Conservation (phyloP, 1,140 invertebrate species). For the Aphaenogaster floridana region DNA sequence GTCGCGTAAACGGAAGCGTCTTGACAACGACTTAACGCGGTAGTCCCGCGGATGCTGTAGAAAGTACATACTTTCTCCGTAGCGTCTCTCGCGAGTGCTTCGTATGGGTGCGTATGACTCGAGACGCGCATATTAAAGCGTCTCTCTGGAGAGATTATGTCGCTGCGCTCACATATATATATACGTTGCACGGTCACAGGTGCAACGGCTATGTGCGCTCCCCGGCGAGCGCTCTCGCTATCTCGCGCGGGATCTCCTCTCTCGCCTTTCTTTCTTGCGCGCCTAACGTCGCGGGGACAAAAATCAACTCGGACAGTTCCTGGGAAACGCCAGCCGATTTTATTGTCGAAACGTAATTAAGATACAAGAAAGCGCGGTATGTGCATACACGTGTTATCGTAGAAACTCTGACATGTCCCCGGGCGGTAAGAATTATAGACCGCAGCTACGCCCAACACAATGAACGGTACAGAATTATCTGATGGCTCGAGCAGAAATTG, state of each 20-base stretch:
- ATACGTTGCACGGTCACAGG: constrained; percentile 26
- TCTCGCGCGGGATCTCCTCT: constrained; percentile 45
- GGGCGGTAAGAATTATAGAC: constrained; percentile 36
- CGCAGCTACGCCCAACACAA: constrained; percentile 18
- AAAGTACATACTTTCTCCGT: constrained; percentile 84
- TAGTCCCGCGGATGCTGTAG: constrained; percentile 79
- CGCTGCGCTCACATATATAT: constrained; percentile 6
- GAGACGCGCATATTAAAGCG: constrained; percentile 71
- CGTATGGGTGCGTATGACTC: constrained; percentile 77
- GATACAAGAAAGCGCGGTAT: constrained; percentile 25
- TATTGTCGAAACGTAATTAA: constrained; percentile 43
- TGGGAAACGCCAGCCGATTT: constrained; percentile 33
- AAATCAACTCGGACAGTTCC: constrained; percentile 42
- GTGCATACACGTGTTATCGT: constrained; percentile 5
- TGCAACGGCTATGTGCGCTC: constrained; percentile 1
- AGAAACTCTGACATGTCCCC: constrained; percentile 36
- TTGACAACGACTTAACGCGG: constrained; percentile 76
- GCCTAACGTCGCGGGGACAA: constrained; percentile 6
- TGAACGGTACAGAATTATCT: constrained; percentile 4
- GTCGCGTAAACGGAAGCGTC: constrained; percentile 42
- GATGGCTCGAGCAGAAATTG: constrained; percentile 23
- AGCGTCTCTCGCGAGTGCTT: constrained; percentile 74
- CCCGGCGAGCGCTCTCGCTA: constrained; percentile 39
- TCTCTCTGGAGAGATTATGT: constrained; percentile 70
- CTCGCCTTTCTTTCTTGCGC: constrained; percentile 30